Conservation (phyloP, 1,140 invertebrate genomes). For the Archegozetes longisetosus region DNA sequence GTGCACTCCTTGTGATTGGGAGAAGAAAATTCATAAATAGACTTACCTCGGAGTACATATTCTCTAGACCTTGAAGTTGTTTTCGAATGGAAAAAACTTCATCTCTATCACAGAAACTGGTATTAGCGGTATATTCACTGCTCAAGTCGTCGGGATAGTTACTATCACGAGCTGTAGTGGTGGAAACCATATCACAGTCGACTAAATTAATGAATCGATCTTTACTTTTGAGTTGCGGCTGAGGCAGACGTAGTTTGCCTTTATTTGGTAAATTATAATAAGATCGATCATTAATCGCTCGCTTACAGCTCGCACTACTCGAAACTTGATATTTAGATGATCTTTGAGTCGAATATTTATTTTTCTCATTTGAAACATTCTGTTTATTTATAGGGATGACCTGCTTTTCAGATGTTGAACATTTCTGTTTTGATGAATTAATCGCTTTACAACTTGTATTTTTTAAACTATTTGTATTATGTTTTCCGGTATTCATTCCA, state of each 20-base stretch:
- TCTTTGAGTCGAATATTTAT: slow-evolving; percentile 6
- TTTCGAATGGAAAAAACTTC: slow-evolving; percentile 59
- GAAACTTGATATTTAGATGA: not conserved
- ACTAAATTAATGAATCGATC: not conserved
- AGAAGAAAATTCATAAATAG: not conserved
- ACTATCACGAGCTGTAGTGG: slow-evolving; percentile 48
- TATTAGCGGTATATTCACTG: slow-evolving; percentile 33
- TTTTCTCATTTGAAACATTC: slow-evolving; percentile 5
- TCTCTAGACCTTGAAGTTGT: slow-evolving; percentile 67
- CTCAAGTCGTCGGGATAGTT: slow-evolving; percentile 49
- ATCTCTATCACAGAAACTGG: slow-evolving; percentile 34
- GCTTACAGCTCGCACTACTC: not conserved
- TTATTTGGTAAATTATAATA: slow-evolving; percentile 8
- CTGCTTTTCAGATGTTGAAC: not conserved
- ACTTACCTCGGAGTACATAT: slow-evolving; percentile 60
- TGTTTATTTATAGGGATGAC: slow-evolving; percentile 5
- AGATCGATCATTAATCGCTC: not conserved
- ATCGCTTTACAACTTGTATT: slow-evolving; percentile 5
- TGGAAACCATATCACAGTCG: slow-evolving; percentile 30
- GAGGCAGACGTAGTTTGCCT: slow-evolving; percentile 6
- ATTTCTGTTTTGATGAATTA: not conserved
- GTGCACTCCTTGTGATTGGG: too few relatives aligned
- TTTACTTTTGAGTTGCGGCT: not conserved
- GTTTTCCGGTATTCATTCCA: slow-evolving; percentile 7
- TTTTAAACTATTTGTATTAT: slow-evolving; percentile 6